A percentile compares a stretch with the other conserved stretches of the same genome.
phyloP scores from a whole-genome alignment of 2,888 invertebrate genomes.

The Scaptomyza reducta region DNA sequence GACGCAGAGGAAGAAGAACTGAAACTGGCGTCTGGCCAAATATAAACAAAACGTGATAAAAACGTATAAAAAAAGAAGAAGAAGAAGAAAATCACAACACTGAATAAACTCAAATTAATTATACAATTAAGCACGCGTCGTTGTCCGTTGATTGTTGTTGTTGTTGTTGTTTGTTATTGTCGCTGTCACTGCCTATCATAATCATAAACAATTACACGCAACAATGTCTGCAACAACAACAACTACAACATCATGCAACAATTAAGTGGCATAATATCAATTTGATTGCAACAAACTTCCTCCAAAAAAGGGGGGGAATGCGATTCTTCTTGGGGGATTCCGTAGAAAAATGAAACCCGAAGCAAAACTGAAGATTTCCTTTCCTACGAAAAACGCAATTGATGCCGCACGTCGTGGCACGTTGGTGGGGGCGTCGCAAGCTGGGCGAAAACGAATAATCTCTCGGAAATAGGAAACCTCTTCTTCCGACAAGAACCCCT shows the following conservation, averaged over 20 bases:
- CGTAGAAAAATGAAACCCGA: background rate
- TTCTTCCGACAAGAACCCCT: no score
- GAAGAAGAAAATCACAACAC: no score
- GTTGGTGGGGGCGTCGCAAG: conserved; percentile 46
- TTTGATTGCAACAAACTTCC: conserved; percentile 38
- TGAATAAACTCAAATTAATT: conserved; percentile 64
- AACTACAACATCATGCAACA: conserved; percentile 9
- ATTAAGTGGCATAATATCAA: conserved; percentile 42
- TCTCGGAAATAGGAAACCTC: no score
- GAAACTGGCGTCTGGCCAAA: conserved; percentile 54
- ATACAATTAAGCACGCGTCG: conserved; percentile 74
- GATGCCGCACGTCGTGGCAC: conserved; percentile 64
- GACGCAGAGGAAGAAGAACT: background rate
- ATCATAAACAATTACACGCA: conserved; percentile 51
- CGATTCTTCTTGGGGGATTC: background rate
- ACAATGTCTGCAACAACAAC: conserved; percentile 21
- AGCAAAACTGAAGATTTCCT: conserved; percentile 53
- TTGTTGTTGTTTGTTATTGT: conserved; percentile 8
- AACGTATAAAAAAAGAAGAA: conserved; percentile 8
- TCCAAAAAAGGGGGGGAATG: background rate
- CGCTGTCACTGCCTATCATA: conserved; percentile 45
- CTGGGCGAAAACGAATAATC: no score
- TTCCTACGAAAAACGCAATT: conserved; percentile 67
- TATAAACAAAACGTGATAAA: conserved; percentile 70
- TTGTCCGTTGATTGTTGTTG: conserved; percentile 18